These are phyloP conservation scores for Mythimna loreyi DNA, from an alignment of 2,888 invertebrate genomes.

Conservation along the genomic window DNA sequence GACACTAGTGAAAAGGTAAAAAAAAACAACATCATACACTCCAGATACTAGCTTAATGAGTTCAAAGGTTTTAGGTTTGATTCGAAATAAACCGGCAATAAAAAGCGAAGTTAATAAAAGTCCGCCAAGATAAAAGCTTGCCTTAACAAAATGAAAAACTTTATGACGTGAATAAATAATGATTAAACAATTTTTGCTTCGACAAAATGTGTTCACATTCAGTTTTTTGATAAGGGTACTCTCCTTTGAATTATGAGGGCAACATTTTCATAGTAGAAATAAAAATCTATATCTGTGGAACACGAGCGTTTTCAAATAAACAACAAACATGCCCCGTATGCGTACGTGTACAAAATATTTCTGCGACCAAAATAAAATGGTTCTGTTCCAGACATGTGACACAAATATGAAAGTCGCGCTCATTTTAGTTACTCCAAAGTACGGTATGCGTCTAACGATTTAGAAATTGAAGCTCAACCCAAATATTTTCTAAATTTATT, in stretches of 20 bases:
- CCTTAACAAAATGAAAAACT: constrained; percentile 30
- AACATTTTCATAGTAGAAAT: constrained; percentile 51
- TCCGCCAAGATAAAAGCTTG: constrained; percentile 31
- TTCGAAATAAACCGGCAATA: constrained; percentile 14
- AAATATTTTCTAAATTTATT: constrained; percentile 42
- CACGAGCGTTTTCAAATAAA: constrained; percentile 62
- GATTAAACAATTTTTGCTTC: constrained; percentile 47
- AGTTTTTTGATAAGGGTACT: constrained; percentile 45
- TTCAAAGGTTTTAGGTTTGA: constrained; percentile 9
- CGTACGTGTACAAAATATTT: constrained; percentile 66
- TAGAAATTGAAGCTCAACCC: constrained; percentile 22
- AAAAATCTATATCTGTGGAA: constrained; percentile 52
- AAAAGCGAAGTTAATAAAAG: constrained; percentile 43
- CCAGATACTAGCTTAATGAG: not conserved
- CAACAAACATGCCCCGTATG: constrained; percentile 59
- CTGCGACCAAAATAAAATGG: constrained; percentile 57
- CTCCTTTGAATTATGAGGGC: constrained; percentile 51
- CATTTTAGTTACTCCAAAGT: constrained; percentile 23
- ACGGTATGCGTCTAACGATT: constrained; percentile 19
- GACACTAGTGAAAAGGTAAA: no score
- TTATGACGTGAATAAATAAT: constrained; percentile 46
- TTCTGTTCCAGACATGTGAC: constrained; percentile 19
- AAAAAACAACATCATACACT: not conserved
- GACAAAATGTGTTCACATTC: constrained; percentile 42
- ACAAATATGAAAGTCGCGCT: constrained; percentile 27